Conservation (phyloP, 2,888 invertebrate species). For the Ethmia dodecea region DNA sequence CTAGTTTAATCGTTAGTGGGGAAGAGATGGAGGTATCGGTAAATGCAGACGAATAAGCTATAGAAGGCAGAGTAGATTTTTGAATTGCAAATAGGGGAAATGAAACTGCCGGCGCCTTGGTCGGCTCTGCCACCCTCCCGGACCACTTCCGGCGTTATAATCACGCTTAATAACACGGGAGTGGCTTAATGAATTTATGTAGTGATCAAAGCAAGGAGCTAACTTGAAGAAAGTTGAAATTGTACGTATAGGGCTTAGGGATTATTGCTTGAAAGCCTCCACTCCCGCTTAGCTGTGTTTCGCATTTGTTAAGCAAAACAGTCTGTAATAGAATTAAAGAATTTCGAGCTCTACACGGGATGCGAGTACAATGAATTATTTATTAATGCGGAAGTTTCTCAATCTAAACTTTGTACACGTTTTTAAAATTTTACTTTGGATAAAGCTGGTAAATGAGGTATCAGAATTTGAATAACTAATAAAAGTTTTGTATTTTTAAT, state of each 20-base stretch:
- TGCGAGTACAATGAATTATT: conserved; percentile 16
- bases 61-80: conserved; percentile 59
- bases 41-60: conserved; percentile 39
- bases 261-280: conserved; percentile 25
- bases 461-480: no score
- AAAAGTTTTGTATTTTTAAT: no score
- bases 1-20: conserved; percentile 24
- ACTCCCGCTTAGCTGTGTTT: conserved; percentile 23
- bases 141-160: conserved; percentile 61
- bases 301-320: conserved; percentile 34
- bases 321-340: conserved; percentile 20
- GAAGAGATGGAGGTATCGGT: conserved; percentile 32
- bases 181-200: conserved; percentile 67
- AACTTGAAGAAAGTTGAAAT: conserved; percentile 35
- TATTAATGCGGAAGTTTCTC: conserved; percentile 4
- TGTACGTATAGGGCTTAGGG: conserved; percentile 22
- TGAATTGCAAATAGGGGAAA: conserved; percentile 74
- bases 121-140: conserved; percentile 42
- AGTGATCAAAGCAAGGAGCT: conserved; percentile 55
- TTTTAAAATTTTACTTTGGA: neutral
- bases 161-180: conserved; percentile 66
- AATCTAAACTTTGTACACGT: neutral
- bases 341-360: conserved; percentile 11
- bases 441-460: no score
- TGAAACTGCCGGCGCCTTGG: conserved; percentile 58